These are phyloP conservation scores for Peromyscus nudipes DNA, from an alignment of 2,797 vertebrate species.

Conservation along the genomic window DNA sequence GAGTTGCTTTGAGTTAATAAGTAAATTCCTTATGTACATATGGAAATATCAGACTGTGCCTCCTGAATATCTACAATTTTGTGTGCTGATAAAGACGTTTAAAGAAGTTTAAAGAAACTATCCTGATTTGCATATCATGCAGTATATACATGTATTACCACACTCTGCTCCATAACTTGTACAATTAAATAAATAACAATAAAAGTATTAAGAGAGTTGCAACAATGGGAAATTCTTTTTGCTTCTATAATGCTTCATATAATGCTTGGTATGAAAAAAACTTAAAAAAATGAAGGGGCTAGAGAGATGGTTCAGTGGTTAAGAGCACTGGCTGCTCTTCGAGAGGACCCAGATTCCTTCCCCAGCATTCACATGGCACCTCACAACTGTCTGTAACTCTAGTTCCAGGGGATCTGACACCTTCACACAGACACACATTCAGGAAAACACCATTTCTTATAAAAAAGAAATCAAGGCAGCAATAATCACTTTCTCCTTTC, in stretches of 20 bases:
- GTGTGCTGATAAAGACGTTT: not conserved
- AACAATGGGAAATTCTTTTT: not conserved
- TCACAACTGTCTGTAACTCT: not conserved
- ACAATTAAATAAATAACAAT: constrained; percentile 3
- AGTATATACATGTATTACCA: not conserved
- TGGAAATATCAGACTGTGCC: not conserved
- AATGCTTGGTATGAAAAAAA: not conserved
- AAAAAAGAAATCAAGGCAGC: not conserved
- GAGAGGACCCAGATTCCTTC: not conserved
- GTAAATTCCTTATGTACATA: not conserved
- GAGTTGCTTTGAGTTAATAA: not conserved
- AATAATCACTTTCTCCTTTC: not conserved
- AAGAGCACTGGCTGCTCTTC: not conserved
- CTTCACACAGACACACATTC: not conserved
- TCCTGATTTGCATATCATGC: not conserved
- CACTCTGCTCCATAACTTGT: not conserved
- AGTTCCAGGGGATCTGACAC: not conserved
- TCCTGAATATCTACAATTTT: not conserved
- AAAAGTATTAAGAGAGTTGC: not conserved
- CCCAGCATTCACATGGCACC: not conserved
- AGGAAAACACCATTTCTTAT: not conserved
- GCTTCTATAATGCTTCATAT: not conserved
- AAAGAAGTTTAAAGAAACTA: not conserved
- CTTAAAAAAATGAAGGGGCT: not conserved
- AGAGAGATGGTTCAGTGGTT: not conserved